Conservation (phyloP, 2,888 invertebrate genomes). For the Drosophila neoperkinsi region DNA sequence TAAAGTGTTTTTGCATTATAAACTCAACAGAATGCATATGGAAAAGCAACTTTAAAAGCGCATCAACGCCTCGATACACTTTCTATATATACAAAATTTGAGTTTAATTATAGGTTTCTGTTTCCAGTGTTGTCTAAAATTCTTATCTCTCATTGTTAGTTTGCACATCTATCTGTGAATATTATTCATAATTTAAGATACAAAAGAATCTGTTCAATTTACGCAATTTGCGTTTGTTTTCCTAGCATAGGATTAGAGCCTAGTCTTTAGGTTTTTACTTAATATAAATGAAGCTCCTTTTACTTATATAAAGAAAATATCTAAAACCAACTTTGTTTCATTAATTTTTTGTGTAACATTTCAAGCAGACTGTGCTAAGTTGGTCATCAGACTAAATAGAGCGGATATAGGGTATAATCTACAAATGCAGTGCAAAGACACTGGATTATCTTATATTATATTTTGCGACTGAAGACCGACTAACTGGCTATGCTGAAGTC, state of each 20-base stretch:
- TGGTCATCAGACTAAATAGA: too few relatives aligned
- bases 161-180: too few relatives aligned
- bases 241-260: not conserved
- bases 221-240: not conserved
- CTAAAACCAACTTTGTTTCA: not conserved
- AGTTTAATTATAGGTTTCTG: not conserved
- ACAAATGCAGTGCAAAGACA: not conserved
- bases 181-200: not conserved
- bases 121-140: not conserved
- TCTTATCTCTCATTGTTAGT: not conserved
- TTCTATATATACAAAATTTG: too few relatives aligned
- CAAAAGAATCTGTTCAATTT: not conserved
- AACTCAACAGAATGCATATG: not conserved
- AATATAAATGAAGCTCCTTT: not conserved
- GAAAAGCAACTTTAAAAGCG: not conserved
- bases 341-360: not conserved
- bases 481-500: not conserved
- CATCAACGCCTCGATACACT: conserved; percentile 1
- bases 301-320: not conserved
- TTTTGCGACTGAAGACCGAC: not conserved
- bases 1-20: conserved; percentile 5
- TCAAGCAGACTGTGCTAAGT: not conserved
- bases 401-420: conserved; percentile 24
- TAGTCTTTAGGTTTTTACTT: not conserved
- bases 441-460: conserved; percentile 19